Conservation (phyloP, 2,113 vertebrate genomes). For the Hyperoodon ampullatus region DNA sequence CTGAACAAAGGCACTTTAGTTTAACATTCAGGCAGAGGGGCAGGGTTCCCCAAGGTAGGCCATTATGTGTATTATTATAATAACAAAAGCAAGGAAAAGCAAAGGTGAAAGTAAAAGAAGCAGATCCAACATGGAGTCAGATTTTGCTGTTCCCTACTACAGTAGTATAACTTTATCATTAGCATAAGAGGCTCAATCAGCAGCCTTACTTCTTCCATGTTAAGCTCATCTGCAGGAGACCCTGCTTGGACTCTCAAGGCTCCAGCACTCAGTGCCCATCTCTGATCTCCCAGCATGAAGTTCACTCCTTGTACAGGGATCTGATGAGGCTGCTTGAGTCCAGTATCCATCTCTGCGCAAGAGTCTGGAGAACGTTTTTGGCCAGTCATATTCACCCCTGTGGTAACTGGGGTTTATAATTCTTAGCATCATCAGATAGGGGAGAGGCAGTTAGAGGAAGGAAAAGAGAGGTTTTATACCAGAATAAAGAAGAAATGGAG, state of each 20-base stretch:
- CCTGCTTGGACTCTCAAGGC: neutral
- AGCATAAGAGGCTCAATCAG: neutral
- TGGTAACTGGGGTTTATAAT: neutral
- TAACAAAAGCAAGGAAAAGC: no score
- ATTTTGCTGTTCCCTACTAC: no score
- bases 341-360: neutral
- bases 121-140: no score
- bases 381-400: neutral
- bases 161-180: neutral
- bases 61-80: no score
- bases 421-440: neutral
- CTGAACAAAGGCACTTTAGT: no score
- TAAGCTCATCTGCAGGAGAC: neutral
- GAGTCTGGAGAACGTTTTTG: neutral
- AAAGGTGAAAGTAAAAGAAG: no score
- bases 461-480: neutral
- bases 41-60: no score
- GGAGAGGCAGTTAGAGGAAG: neutral
- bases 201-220: neutral
- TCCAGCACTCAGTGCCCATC: neutral
- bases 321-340: neutral
- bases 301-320: neutral
- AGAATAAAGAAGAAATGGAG: neutral
- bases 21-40: no score
- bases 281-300: neutral